Conservation (phyloP, 30 jellyfish, hydroid and myxozoan species). For the Cassiopea andromeda region DNA sequence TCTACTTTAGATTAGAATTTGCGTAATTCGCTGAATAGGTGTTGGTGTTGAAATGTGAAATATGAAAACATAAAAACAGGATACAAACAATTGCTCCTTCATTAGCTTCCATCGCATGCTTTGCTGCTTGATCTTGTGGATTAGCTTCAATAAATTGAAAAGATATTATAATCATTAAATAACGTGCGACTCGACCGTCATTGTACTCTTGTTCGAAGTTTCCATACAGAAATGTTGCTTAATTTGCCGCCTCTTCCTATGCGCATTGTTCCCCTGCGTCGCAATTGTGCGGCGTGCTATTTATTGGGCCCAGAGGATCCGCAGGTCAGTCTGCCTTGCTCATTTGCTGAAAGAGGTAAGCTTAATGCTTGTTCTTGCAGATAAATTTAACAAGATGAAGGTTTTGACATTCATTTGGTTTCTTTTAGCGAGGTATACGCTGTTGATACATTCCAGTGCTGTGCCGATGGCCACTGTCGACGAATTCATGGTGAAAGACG, state of each 20-base stretch:
- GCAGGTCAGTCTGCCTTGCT: not conserved
- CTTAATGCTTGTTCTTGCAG: not conserved
- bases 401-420: not conserved
- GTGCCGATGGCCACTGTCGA: conserved; percentile 3
- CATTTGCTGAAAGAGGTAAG: not conserved
- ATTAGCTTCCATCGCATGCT: no score
- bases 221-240: not conserved
- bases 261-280: not conserved
- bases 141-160: no score
- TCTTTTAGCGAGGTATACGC: not conserved
- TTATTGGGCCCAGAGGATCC: not conserved
- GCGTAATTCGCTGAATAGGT: no score
- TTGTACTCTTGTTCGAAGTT: not conserved
- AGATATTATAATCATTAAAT: not conserved
- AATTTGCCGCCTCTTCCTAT: not conserved
- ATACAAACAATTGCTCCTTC: no score
- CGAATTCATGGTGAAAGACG: conserved; percentile 33
- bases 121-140: no score
- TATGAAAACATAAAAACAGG: no score
- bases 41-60: no score
- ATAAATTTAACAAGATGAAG: not conserved
- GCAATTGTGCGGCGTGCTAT: not conserved
- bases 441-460: not conserved
- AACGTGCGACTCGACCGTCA: not conserved
- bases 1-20: no score